phyloP scores from a whole-genome alignment of 2,113 vertebrate species.

The Rhinogobius similis region DNA sequence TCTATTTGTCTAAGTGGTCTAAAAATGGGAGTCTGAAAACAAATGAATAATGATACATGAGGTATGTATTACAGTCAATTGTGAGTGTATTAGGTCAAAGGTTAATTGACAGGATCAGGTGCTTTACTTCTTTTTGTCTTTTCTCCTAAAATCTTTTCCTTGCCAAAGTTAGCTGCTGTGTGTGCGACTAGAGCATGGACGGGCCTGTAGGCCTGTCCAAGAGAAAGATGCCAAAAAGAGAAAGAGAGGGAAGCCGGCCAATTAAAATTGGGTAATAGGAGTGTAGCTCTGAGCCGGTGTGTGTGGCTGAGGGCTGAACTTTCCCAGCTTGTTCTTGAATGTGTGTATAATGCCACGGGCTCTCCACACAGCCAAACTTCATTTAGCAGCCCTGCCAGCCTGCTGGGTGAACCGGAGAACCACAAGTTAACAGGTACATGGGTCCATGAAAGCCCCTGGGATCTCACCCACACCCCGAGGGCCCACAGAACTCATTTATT shows the following conservation, averaged over 20 bases:
- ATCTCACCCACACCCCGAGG: conserved; percentile 53
- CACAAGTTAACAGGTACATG: conserved; percentile 73
- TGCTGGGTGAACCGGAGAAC: conserved; percentile 67
- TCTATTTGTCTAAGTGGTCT: conserved; percentile 44
- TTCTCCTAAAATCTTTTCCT: conserved; percentile 48
- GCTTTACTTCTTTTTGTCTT: background rate
- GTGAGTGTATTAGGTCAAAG: background rate
- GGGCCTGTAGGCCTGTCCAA: conserved; percentile 67
- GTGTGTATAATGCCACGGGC: conserved; percentile 66
- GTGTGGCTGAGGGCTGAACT: conserved; percentile 47
- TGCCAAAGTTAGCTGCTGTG: conserved; percentile 57
- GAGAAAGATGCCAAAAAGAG: conserved; percentile 54
- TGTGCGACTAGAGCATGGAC: conserved; percentile 47
- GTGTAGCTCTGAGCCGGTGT: conserved; percentile 29
- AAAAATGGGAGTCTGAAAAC: conserved; percentile 28
- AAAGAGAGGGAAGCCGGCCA: conserved; percentile 58
- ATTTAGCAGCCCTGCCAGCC: conserved; percentile 70
- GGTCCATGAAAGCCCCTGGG: conserved; percentile 64
- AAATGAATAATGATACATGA: conserved; percentile 21
- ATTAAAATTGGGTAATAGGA: conserved; percentile 69
- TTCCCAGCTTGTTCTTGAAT: conserved; percentile 47
- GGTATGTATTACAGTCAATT: background rate
- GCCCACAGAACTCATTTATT: conserved; percentile 70
- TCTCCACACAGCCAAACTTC: conserved; percentile 72
- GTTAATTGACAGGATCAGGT: conserved; percentile 10